Base-by-base conservation (phyloP, 23 tunicate species). In the Halocynthia aurantium region DNA sequence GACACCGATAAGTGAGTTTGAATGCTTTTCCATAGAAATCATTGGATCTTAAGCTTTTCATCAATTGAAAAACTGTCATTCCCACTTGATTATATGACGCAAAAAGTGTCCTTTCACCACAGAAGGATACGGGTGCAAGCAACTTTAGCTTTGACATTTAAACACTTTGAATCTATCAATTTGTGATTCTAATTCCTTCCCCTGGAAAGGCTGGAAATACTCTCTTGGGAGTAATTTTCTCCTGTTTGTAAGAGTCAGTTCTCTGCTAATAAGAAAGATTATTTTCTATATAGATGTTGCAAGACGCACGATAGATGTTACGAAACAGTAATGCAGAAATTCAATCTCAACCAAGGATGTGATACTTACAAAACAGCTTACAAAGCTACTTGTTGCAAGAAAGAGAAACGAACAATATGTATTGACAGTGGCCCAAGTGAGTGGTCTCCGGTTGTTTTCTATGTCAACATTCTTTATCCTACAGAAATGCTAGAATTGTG, bases 341-440 rank as follows among this genome's bases (percentile, higher is more conserved):
- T 10, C 19, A 65, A 65, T 11, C 9, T 65, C n/a, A 65, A 15
- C 19, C 49, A 65, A 65, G 70, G 70, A 65, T 65, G 70, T 65
- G 18, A 65, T 2, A 65, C 70, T 20, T 65, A 65, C 70, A 65
- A 40, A 15, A 65, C 70, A 10, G 49, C 22, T 40, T 65, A 65
- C 19, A 65, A 65, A 65, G 31, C 70, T 5, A 65, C 15, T 20
- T 65, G 70, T 49, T 65, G 19, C 70, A 65, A 10, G 19, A 6
- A 6, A 8, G 10, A 15, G 70, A 65, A 65, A 65, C 22, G 10
- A 15, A 65, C 70, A 11, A 15, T 20, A 65, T 65, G 70, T 65
- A 49, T 40, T 0, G 19, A 65, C 31, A 49, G 10, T 20, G 19
- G 70, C 70, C 70, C 70, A 65, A 65, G 70, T 65, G 19, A 65